Base-by-base conservation (phyloP, 2,888 invertebrate species). In the Labia minor region DNA sequence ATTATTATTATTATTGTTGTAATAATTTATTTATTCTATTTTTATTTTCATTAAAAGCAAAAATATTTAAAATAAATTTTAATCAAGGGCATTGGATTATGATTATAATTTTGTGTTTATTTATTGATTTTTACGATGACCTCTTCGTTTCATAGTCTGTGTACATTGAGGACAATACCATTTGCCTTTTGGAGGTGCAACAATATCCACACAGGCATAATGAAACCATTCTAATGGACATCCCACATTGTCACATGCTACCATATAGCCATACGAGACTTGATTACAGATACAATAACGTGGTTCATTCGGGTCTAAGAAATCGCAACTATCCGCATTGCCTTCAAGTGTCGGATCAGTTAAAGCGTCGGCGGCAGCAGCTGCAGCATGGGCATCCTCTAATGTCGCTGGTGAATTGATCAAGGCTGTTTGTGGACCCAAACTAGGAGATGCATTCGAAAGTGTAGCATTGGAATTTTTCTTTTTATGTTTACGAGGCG, bases 201-300 rank as follows among this genome's bases (percentile, higher is more conserved):
- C 90, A 72, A 99, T 92, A 64, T 93, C 94, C 65, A 99, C 98
- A 78, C 99, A 99, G 4, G 92, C 92, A 80, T 97, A 98, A 81
- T 99, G 98, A 81, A 98, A 99, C 99, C 99, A 99, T 78, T 98
- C 96, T 75, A 92, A 94, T 1, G 94, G 94, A 78, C 98, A 99
- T 91, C 93, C 82, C 69, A 83, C 90, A 78, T 97, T 97, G 80
- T 99, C 98, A 80, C 99, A 98, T 69, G 97, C 98, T 62, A 99
- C 96, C 98, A 98, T 98, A 77, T 95, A 95, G 0, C 97, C 97
- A 75, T 96, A 97, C 0, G 95, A 95, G 19, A 96, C 94, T 79
- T 97, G 95, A 80, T 96, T 95, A 79, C 97, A 97, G 73, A 95
- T 86, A 78, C 96, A 97, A 79, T 97, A 97, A 72, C 91, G 82